Evolutionary conservation across 2,797 vertebrate species (phyloP).

Genomic region (Euthynnus affinis): DNA sequence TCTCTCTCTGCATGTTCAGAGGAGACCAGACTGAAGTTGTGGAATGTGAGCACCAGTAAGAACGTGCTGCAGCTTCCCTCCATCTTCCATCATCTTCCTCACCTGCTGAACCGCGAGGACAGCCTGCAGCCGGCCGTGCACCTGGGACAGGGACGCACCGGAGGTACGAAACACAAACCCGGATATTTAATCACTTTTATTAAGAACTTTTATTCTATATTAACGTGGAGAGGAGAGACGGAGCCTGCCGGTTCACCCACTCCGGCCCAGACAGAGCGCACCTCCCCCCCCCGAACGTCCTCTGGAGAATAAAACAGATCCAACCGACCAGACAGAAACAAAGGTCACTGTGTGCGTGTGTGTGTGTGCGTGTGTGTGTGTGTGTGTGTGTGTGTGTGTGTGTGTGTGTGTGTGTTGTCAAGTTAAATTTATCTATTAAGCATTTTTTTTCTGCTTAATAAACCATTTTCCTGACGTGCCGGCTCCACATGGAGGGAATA

Average conservation of each 20-base stretch:
- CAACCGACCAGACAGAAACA: conserved; percentile 8
- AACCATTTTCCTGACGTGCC: conserved; percentile 44
- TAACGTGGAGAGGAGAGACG: background rate
- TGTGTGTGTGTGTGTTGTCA: conserved; percentile 1
- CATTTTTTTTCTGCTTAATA: conserved; percentile 46
- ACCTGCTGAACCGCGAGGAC: conserved; percentile 95
- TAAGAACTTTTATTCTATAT: too few relatives aligned
- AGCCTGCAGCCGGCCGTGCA: conserved; percentile 96
- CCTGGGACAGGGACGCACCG: conserved; percentile 95
- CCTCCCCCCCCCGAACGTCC: conserved; percentile 7
- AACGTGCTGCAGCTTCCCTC: conserved; percentile 97
- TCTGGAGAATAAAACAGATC: conserved; percentile 23
- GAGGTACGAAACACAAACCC: conserved; percentile 84
- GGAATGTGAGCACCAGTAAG: conserved; percentile 96
- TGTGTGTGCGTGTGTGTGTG: conserved; percentile 20
- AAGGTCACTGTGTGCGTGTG: conserved; percentile 39
- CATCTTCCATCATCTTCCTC: conserved; percentile 98
- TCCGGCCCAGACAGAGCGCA: conserved; percentile 10
- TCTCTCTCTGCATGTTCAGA: conserved; percentile 81
- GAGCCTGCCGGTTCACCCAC: too few relatives aligned
- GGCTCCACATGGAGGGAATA: conserved; percentile 16
- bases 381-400: conserved; percentile 10
- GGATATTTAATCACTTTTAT: background rate
- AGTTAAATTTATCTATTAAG: conserved; percentile 28
- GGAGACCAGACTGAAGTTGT: conserved; percentile 95